phyloP scores from a whole-genome alignment of 2,888 invertebrate species.

The Ectobius pallidus region DNA sequence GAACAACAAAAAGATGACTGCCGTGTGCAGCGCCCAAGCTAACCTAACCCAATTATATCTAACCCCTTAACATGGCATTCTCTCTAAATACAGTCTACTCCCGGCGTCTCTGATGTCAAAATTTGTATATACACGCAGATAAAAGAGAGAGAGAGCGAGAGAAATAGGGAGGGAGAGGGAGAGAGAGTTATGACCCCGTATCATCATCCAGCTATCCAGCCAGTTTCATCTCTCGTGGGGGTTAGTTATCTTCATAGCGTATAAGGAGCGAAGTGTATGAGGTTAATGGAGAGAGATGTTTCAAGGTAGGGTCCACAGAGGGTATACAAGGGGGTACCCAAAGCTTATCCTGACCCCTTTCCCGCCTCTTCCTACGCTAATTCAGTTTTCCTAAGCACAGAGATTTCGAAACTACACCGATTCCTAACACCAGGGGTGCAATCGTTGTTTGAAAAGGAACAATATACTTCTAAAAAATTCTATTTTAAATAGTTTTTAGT shows the following conservation, averaged over 20 bases:
- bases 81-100: constrained; percentile 15
- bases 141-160: background rate
- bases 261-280: constrained; percentile 26
- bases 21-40: background rate
- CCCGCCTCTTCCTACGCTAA: constrained; percentile 22
- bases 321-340: constrained; percentile 21
- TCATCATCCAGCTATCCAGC: background rate
- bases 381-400: constrained; percentile 34
- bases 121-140: background rate
- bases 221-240: constrained; percentile 16
- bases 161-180: background rate
- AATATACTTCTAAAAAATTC: too few species aligned
- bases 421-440: background rate
- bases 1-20: background rate
- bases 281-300: constrained; percentile 28
- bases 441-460: too few species aligned
- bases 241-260: constrained; percentile 27
- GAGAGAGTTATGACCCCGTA: constrained; percentile 20
- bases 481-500: too few species aligned
- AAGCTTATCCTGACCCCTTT: background rate
- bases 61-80: constrained; percentile 16
- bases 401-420: constrained; percentile 30
- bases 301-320: constrained; percentile 24
- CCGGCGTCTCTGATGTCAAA: constrained; percentile 2
- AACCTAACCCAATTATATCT: background rate